Evolutionary conservation across 37 sponge, comb jelly and placozoan species (phyloP).

Genomic region (Hexactinellida sp.): DNA sequence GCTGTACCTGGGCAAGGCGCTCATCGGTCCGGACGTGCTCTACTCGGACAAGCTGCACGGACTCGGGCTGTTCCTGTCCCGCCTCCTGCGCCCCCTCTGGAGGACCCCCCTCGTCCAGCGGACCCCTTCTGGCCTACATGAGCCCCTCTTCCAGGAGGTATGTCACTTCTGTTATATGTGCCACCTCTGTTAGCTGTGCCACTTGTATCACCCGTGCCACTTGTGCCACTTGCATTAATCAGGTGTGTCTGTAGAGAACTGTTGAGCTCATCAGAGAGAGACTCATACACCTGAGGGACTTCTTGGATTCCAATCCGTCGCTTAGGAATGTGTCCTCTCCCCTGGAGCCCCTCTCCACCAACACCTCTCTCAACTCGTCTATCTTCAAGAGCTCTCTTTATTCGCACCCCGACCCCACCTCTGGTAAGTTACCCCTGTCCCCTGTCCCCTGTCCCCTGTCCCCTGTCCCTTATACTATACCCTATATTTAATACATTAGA

Average conservation of each 20-base stretch:
- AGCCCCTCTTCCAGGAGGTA: neutral
- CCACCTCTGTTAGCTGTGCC: too few species aligned
- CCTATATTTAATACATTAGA: too few species aligned
- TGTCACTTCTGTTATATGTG: neutral
- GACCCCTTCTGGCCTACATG: neutral
- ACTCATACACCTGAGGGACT: conserved; percentile 39
- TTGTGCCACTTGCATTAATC: too few species aligned
- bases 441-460: too few species aligned
- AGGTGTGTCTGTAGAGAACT: neutral
- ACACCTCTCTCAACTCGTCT: neutral
- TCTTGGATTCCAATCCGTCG: conserved; percentile 58
- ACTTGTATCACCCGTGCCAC: too few species aligned
- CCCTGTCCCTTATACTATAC: too few species aligned
- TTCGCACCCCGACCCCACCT: neutral
- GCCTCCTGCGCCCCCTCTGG: conserved; percentile 48
- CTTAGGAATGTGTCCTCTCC: neutral
- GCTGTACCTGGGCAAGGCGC: conserved; percentile 54
- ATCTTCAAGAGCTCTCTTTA: neutral
- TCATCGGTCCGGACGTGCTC: conserved; percentile 71
- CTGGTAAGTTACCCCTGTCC: too few species aligned
- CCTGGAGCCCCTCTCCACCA: neutral
- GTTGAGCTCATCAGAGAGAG: conserved; percentile 33
- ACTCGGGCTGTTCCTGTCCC: conserved; percentile 62
- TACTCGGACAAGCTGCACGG: conserved; percentile 70
- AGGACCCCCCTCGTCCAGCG: conserved; percentile 9